Base-by-base conservation (phyloP, 2,797 vertebrate species). In the Apogon talboti region DNA sequence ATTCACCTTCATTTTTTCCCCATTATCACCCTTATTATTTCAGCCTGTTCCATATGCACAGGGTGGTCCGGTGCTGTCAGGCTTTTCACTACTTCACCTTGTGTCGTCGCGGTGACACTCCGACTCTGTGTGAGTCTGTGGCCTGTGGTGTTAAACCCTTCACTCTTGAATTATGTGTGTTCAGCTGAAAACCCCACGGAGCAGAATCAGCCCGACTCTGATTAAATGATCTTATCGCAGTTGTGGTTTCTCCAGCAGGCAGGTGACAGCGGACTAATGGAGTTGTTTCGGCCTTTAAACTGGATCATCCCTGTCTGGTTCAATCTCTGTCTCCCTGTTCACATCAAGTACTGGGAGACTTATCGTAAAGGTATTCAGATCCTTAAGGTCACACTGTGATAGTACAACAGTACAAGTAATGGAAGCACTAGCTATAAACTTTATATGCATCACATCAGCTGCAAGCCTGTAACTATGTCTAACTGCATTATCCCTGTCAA, bases 211-310 rank as follows among this genome's bases (percentile, higher is more conserved):
- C 16, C 10, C 6, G 1, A 40, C 49, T 63, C 35, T 61, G 45
- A 66, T 65, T 48, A 61, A 54, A 68, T 6, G 30, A 81, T 77
- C 28, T 33, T 41, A 70, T 80, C 66, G 67, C 53, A 55, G 47
- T 55, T 57, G 48, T 43, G 51, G 40, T 50, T 48, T 19, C n/a
- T 14, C 57, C 33, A 40, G 30, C 44, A 61, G 49, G 30, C 14
- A 0, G 18, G 1, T 38, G 63, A 70, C 44, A 61, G 47, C 10
- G 35, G 0, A 19, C 52, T 68, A 30, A 69, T 60, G 19, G 3
- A 50, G 9, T 42, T 38, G 24, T 69, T 52, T 42, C 4, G 55
- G 35, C 16, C 11, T 66, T 51, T 56, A 30, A 42, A 50, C 28
- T 28, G 8, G 7, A 19, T 46, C 65, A 52, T 10, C 14, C 2